phyloP scores from a whole-genome alignment of 2,113 vertebrate genomes.

The Stegostoma tigrinum region DNA sequence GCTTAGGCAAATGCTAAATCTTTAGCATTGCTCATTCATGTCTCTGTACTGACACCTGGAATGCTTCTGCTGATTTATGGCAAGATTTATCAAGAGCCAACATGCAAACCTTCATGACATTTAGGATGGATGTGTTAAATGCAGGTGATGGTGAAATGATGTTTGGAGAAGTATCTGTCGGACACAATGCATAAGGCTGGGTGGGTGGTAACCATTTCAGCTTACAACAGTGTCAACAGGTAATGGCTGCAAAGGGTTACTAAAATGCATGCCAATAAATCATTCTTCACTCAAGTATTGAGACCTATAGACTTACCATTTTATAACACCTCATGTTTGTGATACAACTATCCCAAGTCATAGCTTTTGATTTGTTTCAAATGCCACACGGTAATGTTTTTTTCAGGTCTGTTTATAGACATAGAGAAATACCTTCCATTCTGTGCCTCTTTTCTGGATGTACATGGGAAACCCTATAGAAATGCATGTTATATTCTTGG shows the following conservation, averaged over 20 bases:
- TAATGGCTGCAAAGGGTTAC: constrained; percentile 8
- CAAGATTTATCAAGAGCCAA: constrained; percentile 22
- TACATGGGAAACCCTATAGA: background rate
- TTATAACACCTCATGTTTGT: background rate
- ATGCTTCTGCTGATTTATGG: constrained; percentile 15
- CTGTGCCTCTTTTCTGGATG: background rate
- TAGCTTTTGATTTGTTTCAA: background rate
- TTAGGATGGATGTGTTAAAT: constrained; percentile 21
- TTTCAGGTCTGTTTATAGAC: background rate
- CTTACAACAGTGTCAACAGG: background rate
- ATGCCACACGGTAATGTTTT: background rate
- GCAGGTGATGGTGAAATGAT: constrained; percentile 22
- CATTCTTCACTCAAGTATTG: constrained; percentile 21
- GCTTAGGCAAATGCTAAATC: constrained; percentile 19
- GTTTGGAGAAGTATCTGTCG: constrained; percentile 10
- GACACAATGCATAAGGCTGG: background rate
- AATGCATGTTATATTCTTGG: background rate
- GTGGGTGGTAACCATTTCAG: constrained; percentile 22
- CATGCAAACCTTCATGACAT: constrained; percentile 23
- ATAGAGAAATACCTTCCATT: background rate
- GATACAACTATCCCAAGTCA: background rate
- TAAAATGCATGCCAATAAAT: constrained; percentile 23
- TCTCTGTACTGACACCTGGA: constrained; percentile 11
- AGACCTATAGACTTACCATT: background rate
- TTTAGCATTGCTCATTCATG: constrained; percentile 14